Percentiles rank a stretch among this genome's conserved stretches.
Evolutionary conservation across 2,888 invertebrate species (phyloP).

Genomic region (Philereme transversata): DNA sequence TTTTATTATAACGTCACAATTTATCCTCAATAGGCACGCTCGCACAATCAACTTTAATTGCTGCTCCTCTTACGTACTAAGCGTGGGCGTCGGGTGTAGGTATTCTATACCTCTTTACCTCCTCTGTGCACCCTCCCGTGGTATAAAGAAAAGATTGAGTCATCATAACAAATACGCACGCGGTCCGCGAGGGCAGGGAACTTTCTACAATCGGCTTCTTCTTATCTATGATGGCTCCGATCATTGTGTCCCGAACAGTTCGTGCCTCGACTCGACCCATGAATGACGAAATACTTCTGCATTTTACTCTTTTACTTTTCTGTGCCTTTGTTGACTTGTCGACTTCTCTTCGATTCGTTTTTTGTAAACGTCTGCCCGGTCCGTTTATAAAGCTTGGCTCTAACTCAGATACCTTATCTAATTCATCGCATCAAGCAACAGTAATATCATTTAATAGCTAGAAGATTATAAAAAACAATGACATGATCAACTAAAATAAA

Average conservation of each 20-base stretch:
- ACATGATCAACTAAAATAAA: constrained; percentile 46
- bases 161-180: constrained; percentile 81
- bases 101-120: constrained; percentile 49
- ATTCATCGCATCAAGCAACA: constrained; percentile 61
- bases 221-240: constrained; percentile 79
- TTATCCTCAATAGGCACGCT: constrained; percentile 59
- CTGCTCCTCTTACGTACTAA: constrained; percentile 69
- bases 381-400: constrained; percentile 68
- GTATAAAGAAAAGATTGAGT: constrained; percentile 81
- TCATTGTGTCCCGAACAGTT: constrained; percentile 76
- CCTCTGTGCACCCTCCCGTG: constrained; percentile 56
- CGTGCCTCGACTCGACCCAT: constrained; percentile 66
- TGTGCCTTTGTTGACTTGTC: constrained; percentile 77
- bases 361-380: constrained; percentile 70
- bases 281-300: constrained; percentile 71
- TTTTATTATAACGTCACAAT: constrained; percentile 79
- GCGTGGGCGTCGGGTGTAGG: constrained; percentile 51
- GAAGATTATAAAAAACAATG: constrained; percentile 49
- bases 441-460: constrained; percentile 50
- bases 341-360: constrained; percentile 71
- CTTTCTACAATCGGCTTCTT: constrained; percentile 72
- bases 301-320: constrained; percentile 74
- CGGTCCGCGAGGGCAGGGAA: constrained; percentile 67
- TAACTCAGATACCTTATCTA: constrained; percentile 76
- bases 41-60: constrained; percentile 77